phyloP scores from a whole-genome alignment of 2,113 vertebrate genomes.

The Poeciliopsis prolifica region DNA sequence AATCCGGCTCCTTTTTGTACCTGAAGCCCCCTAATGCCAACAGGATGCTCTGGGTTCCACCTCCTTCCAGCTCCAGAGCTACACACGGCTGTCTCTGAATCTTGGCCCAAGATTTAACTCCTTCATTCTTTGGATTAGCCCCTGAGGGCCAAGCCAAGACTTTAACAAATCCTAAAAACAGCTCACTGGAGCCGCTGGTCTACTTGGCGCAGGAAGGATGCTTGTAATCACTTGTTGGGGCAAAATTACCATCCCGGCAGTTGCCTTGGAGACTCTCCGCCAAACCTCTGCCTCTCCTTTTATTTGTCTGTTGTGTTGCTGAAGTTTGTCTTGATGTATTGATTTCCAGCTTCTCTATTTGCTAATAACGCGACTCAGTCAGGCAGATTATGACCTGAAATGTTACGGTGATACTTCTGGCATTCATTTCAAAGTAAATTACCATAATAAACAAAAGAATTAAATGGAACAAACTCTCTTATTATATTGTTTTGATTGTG shows the following conservation, averaged over 20 bases:
- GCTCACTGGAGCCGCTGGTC: constrained; percentile 9
- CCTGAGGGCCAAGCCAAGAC: constrained; percentile 36
- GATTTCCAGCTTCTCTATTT: not conserved
- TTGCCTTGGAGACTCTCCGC: constrained; percentile 16
- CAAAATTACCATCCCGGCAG: constrained; percentile 22
- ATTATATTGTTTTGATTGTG: no score
- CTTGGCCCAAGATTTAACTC: constrained; percentile 31
- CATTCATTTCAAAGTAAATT: not conserved
- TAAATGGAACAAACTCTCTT: no score
- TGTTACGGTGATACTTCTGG: not conserved
- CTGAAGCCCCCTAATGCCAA: constrained; percentile 36
- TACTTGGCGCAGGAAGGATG: constrained; percentile 13
- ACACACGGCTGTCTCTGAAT: constrained; percentile 40
- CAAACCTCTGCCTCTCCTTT: constrained; percentile 10
- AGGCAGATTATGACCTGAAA: not conserved
- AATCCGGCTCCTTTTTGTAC: constrained; percentile 44
- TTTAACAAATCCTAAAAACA: constrained; percentile 57
- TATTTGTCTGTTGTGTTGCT: not conserved
- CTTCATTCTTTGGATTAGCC: constrained; percentile 37
- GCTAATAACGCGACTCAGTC: not conserved
- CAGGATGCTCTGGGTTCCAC: constrained; percentile 43
- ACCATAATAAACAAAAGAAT: no score
- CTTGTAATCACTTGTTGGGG: constrained; percentile 34
- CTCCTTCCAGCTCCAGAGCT: constrained; percentile 31
- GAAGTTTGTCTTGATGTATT: not conserved